Evolutionary conservation across 2,888 invertebrate genomes (phyloP), one percentile per base, ranked within the genome.

Genomic region (Phyllotreta cruciferae): DNA sequence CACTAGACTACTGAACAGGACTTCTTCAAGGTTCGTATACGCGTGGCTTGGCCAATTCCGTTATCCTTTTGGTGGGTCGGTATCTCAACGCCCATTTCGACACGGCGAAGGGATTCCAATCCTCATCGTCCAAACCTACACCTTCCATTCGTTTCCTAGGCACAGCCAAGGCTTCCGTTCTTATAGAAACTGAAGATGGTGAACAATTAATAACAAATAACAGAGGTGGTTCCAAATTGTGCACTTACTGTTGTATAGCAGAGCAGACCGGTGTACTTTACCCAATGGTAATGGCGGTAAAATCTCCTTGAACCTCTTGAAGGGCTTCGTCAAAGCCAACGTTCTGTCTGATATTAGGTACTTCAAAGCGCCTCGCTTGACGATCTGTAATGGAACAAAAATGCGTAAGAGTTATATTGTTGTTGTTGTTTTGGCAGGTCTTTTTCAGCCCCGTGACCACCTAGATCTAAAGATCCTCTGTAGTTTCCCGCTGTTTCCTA

Each of bases 41-140:
- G 24, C 24, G 24, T 1, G 84, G 85, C 67, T 82, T 81, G 0
- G 85, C 82, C 56, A 85, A 69, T 68, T 84, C 81, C 34, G 78
- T 70, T 41, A 83, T 82, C 63, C 85, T 81, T 1, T 78, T 69
- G 1, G 82, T 76, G 6, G 83, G 70, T 65, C 81, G 81, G 61
- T 82, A 83, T 66, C 83, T 85, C n/a, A 85, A 74, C 0, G 85
- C 85, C 60, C 79, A 81, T 8, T 80, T 80, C 0, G 82, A 78
- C 13, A 85, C 82, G 1, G 76, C 74, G 67, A 82, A 85, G 0
- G 85, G 82, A 77, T 85, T 82, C 41, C 81, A 83, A 60, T 82
- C 84, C 35, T 82, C 77, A 60, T 83, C 83, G 1, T 71, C 75
- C 6, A 82, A 81, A 38, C 74, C 78, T 72, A 71, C 82, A 39